phyloP scores from a whole-genome alignment of 2,797 vertebrate genomes.

The Hemibagrus guttatus region DNA sequence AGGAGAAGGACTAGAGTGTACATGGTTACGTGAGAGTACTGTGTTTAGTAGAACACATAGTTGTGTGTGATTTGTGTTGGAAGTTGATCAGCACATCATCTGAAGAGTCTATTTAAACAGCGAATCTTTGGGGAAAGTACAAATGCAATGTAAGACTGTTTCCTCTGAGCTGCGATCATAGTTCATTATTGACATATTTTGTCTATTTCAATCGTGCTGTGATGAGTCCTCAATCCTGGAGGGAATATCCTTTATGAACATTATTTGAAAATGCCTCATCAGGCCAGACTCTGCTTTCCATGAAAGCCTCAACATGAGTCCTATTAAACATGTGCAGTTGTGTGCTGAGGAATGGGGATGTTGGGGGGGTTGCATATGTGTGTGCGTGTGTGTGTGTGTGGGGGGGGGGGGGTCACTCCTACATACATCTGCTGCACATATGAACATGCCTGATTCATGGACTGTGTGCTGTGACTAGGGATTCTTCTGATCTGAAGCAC shows the following conservation, averaged over 20 bases:
- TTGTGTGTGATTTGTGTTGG: neutral
- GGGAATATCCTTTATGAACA: conserved; percentile 26
- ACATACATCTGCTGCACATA: conserved; percentile 60
- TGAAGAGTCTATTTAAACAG: conserved; percentile 14
- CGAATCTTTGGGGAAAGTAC: conserved; percentile 5
- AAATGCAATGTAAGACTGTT: neutral
- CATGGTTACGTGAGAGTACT: neutral
- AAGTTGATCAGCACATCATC: neutral
- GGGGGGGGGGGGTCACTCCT: conserved; percentile 34
- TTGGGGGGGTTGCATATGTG: neutral
- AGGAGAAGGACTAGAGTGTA: neutral
- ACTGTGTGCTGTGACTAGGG: neutral
- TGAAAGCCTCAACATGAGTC: conserved; percentile 49
- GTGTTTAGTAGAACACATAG: neutral
- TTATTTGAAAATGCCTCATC: conserved; percentile 30
- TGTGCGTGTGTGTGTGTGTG: too few relatives aligned
- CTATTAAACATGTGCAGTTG: conserved; percentile 55
- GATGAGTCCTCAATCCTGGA: conserved; percentile 28
- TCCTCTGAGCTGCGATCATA: neutral
- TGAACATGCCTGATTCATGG: conserved; percentile 46
- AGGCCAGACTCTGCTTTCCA: conserved; percentile 29
- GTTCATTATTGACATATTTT: conserved; percentile 27
- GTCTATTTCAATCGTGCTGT: conserved; percentile 17
- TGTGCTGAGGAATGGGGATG: conserved; percentile 22
- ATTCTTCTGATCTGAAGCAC: conserved; percentile 19